phyloP scores from a whole-genome alignment of 2,888 invertebrate genomes.

The Stenchaetothrips biformis region DNA sequence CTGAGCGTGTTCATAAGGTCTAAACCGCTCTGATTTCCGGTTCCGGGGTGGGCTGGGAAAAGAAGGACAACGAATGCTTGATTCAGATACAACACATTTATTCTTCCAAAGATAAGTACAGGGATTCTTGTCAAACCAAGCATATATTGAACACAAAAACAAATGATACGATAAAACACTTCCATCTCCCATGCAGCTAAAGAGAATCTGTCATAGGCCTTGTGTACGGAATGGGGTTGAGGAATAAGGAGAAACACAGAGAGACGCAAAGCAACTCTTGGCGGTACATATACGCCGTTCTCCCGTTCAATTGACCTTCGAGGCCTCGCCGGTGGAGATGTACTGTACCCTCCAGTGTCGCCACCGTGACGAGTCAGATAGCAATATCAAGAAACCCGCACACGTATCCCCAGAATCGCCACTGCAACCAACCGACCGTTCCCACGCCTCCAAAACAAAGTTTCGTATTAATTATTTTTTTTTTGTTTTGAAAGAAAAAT shows the following conservation, averaged over 20 bases:
- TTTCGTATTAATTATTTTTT: not conserved
- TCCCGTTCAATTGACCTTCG: too few relatives aligned
- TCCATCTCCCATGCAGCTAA: not conserved
- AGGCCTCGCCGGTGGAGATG: not conserved
- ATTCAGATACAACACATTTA: constrained; percentile 25
- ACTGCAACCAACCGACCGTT: not conserved
- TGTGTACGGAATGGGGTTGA: not conserved
- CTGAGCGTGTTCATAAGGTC: too few relatives aligned
- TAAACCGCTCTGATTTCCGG: too few relatives aligned
- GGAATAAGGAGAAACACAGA: not conserved
- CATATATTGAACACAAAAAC: not conserved
- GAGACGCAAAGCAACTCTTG: not conserved
- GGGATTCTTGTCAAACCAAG: constrained; percentile 19
- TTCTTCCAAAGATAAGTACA: constrained; percentile 22
- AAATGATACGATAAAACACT: not conserved
- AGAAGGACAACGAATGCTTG: not conserved
- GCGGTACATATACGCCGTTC: not conserved
- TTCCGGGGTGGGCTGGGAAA: too few relatives aligned
- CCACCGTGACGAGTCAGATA: not conserved
- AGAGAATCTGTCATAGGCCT: not conserved
- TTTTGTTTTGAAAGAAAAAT: not conserved
- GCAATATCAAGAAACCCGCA: not conserved
- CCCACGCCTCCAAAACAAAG: not conserved
- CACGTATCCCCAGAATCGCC: not conserved
- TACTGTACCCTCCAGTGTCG: not conserved